Conservation (phyloP, 2,797 vertebrate genomes). For the Myioborus miniatus region DNA sequence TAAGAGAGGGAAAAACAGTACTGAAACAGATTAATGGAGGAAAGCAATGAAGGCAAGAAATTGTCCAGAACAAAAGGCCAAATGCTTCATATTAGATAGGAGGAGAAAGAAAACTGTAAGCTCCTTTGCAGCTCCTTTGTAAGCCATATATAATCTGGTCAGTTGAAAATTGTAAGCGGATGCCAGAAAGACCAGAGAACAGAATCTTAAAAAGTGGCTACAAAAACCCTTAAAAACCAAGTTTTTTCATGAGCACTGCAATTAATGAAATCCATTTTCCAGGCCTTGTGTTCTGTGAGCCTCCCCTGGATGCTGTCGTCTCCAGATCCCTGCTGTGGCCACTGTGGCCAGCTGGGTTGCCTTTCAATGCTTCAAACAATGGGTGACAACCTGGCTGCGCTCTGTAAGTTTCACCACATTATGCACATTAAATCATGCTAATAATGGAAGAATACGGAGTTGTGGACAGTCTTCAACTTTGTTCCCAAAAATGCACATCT, state of each 20-base stretch:
- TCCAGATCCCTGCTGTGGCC: not conserved
- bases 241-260: not conserved
- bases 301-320: not conserved
- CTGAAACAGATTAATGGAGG: conserved; percentile 14
- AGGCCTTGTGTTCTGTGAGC: not conserved
- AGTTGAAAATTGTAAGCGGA: not conserved
- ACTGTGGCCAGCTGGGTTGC: not conserved
- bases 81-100: not conserved
- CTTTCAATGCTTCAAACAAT: not conserved
- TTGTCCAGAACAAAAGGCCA: conserved; percentile 21
- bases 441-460: not conserved
- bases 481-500: not conserved
- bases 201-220: not conserved
- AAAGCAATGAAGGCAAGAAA: not conserved
- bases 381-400: not conserved
- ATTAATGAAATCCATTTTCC: not conserved
- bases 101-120: not conserved
- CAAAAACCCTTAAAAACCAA: not conserved
- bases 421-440: not conserved
- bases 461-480: not conserved
- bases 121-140: too few species aligned
- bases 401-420: not conserved
- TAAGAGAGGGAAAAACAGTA: not conserved
- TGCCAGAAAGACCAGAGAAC: not conserved
- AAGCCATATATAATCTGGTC: not conserved